Base-by-base conservation (phyloP, 2,797 vertebrate genomes). In the Falco columbarius region DNA sequence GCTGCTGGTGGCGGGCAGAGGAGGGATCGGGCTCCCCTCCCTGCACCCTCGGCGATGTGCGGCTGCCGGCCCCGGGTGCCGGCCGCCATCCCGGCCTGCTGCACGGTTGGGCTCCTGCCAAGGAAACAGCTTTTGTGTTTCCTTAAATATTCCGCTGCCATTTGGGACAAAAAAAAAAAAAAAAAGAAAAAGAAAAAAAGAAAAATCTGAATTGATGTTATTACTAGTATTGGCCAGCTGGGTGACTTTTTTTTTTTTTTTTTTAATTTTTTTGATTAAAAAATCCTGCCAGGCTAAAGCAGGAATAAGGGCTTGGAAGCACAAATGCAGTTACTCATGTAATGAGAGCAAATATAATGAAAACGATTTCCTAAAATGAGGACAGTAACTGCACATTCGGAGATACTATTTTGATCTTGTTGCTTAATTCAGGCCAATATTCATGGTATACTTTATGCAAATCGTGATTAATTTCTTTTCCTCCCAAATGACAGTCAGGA, bases 41-140 rank as follows among this genome's bases (percentile, higher is more conserved):
- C 29, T 6, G 8, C 38, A 40, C 49, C 27, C 27, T 56, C 38
- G 88, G 32, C 14, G 10, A 23, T 71, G 47, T 32, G 42, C 13
- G 3, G 61, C 51, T 47, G 59, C 34, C 1, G 20, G 40, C 46
- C 56, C 51, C 1, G 5, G 54, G 24, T n/a, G 51, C 75, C 2
- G 0, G 36, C 22, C 30, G 2, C 62, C 2, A 4, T 47, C 17
- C 36, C 0, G 0, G 62, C 65, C 54, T 38, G 76, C 46, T 38
- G 59, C 1, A 2, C 8, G 47, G 8, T 7, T 87, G 90, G 70
- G 44, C 30, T 81, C n/a, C 49, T 89, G 93, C 93, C 92, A 93
- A 82, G 84, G 23, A 88, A 94, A 58, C 75, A 94, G 84, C 79
- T 94, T 96, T 90, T 83, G 51, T 74, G 24, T 84, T 95, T 81